These are phyloP conservation scores for Mustela lutreola DNA, from an alignment of 2,113 vertebrate species.

Conservation along the genomic window DNA sequence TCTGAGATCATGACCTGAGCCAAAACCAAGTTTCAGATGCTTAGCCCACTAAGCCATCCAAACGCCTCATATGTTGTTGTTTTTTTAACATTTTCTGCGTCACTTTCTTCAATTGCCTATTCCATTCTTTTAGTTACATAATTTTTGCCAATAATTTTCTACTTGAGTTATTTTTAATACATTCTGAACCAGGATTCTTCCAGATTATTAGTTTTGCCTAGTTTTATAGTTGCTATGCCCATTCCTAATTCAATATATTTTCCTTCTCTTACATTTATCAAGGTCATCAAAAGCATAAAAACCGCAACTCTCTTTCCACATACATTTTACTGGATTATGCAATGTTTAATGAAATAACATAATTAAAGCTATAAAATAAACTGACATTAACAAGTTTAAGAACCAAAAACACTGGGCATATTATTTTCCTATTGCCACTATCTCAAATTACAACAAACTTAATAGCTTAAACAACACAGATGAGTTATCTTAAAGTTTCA, in stretches of 20 bases:
- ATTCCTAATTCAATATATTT: neutral
- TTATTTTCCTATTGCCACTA: neutral
- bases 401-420: neutral
- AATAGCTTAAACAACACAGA: neutral
- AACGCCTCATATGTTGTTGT: neutral
- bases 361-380: constrained; percentile 8
- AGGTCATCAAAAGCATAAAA: neutral
- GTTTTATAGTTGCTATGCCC: neutral
- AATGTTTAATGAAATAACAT: neutral
- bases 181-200: neutral
- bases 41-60: neutral
- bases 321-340: neutral
- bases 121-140: neutral
- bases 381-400: constrained; percentile 9
- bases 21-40: neutral
- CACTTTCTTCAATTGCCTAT: neutral
- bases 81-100: neutral
- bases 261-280: neutral
- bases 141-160: neutral
- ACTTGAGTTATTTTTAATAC: neutral
- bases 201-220: neutral
- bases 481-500: neutral
- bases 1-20: neutral
- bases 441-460: neutral
- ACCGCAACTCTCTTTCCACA: neutral